phyloP scores from a whole-genome alignment of 1,140 invertebrate genomes.

The Popillia japonica region DNA sequence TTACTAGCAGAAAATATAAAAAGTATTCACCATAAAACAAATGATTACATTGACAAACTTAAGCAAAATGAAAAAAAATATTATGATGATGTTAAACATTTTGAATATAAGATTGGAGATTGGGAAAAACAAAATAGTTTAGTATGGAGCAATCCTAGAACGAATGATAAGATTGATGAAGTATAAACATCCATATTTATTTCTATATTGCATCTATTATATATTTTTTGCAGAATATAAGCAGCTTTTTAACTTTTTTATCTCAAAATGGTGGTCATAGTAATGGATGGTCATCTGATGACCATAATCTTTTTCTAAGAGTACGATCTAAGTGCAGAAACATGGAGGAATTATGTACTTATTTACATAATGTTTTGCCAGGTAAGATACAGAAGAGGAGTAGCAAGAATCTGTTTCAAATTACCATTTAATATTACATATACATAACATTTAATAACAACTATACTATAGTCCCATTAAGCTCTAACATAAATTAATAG shows the following conservation, averaged over 20 bases:
- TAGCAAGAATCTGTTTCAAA: too few relatives aligned
- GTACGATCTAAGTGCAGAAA: slow-evolving; percentile 60
- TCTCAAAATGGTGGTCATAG: slow-evolving; percentile 59
- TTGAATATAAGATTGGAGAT: slow-evolving; percentile 47
- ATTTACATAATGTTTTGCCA: slow-evolving; percentile 52
- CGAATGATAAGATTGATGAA: slow-evolving; percentile 7
- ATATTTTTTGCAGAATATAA: slow-evolving; percentile 59
- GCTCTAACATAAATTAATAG: too few relatives aligned
- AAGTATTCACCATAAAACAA: slow-evolving; percentile 55
- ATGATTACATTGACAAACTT: slow-evolving; percentile 52
- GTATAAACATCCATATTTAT: neutral
- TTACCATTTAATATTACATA: too few relatives aligned
- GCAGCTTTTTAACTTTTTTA: slow-evolving; percentile 63
- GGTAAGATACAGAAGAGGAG: slow-evolving; percentile 41
- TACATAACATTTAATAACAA: too few relatives aligned
- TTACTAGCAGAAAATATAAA: slow-evolving; percentile 60
- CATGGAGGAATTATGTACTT: slow-evolving; percentile 45
- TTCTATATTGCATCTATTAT: slow-evolving; percentile 21
- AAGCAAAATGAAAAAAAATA: slow-evolving; percentile 55
- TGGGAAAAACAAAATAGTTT: slow-evolving; percentile 57
- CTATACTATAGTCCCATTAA: too few relatives aligned
- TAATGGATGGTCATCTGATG: slow-evolving; percentile 64
- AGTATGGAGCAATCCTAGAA: slow-evolving; percentile 20
- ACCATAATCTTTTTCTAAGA: slow-evolving; percentile 63
- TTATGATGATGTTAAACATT: slow-evolving; percentile 52